A percentile compares a stretch with the other conserved stretches of the same genome.
phyloP scores from a whole-genome alignment of 1,140 invertebrate genomes.

The Varroa destructor region DNA sequence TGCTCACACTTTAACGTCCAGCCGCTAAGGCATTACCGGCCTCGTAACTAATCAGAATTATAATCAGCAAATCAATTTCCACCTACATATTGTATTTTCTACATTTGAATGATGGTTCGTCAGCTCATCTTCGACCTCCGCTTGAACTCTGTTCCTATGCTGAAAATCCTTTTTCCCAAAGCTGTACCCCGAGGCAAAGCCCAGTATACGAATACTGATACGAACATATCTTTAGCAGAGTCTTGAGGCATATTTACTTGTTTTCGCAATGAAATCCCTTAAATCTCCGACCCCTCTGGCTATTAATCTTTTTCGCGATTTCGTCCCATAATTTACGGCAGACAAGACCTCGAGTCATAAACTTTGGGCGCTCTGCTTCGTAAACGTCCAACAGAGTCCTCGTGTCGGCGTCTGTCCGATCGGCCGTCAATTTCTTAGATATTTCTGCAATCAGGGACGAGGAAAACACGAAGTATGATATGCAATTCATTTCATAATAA shows the following conservation, averaged over 20 bases:
- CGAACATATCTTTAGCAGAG: too few relatives aligned
- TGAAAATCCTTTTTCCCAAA: too few relatives aligned
- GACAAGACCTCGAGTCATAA: neutral
- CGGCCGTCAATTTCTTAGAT: neutral
- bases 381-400: neutral
- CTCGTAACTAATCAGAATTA: conserved; percentile 6
- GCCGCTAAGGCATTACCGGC: neutral
- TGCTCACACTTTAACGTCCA: neutral
- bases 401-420: neutral
- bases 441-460: too few relatives aligned
- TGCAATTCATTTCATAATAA: too few relatives aligned
- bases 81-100: too few relatives aligned
- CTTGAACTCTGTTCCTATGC: too few relatives aligned
- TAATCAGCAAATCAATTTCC: neutral
- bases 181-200: too few relatives aligned
- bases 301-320: neutral
- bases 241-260: neutral
- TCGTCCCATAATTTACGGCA: neutral
- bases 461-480: too few relatives aligned
- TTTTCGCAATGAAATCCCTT: conserved; percentile 3
- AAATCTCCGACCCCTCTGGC: neutral
- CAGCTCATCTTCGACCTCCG: too few relatives aligned
- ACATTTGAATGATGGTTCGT: too few relatives aligned
- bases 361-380: conserved; percentile 1
- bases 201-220: too few relatives aligned